These are phyloP conservation scores for Eulithis testata DNA, from an alignment of 2,888 invertebrate species.

Conservation along the genomic window DNA sequence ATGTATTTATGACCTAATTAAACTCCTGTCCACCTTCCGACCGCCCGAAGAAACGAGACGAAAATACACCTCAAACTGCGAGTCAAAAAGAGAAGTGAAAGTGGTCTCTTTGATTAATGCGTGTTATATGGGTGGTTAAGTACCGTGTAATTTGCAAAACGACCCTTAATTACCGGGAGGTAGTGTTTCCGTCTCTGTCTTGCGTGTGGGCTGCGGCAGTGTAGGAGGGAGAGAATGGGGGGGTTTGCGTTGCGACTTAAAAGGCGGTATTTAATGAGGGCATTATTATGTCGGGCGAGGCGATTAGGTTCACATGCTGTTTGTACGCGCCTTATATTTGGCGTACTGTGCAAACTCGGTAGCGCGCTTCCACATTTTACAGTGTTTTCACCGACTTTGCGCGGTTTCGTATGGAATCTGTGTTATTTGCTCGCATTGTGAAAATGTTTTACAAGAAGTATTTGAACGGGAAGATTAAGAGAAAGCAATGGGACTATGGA, in stretches of 20 bases:
- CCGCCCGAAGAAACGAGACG: conserved; percentile 58
- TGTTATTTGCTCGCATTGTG: conserved; percentile 15
- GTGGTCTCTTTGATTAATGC: conserved; percentile 85
- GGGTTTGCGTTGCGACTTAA: conserved; percentile 68
- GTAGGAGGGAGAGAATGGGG: conserved; percentile 59
- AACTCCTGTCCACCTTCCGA: conserved; percentile 73
- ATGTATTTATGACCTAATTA: conserved; percentile 85
- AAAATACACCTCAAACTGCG: conserved; percentile 30
- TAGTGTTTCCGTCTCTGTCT: conserved; percentile 76
- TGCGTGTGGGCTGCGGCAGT: conserved; percentile 39
- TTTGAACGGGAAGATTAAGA: too few relatives aligned
- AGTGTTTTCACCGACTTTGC: conserved; percentile 23
- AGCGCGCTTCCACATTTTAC: conserved; percentile 53
- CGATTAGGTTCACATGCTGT: conserved; percentile 82
- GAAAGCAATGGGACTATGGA: too few relatives aligned
- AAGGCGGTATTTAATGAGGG: conserved; percentile 81
- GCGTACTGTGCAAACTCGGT: conserved; percentile 65
- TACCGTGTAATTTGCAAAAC: conserved; percentile 91
- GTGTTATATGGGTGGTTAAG: conserved; percentile 89
- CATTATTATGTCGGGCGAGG: conserved; percentile 81
- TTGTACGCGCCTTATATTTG: conserved; percentile 81
- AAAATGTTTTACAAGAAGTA: conserved; percentile 1
- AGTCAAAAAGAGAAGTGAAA: conserved; percentile 58
- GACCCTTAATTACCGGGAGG: conserved; percentile 87
- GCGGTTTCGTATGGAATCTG: conserved; percentile 15